Base-by-base conservation (phyloP, 2,113 vertebrate species). In the Perccottus glenii region DNA sequence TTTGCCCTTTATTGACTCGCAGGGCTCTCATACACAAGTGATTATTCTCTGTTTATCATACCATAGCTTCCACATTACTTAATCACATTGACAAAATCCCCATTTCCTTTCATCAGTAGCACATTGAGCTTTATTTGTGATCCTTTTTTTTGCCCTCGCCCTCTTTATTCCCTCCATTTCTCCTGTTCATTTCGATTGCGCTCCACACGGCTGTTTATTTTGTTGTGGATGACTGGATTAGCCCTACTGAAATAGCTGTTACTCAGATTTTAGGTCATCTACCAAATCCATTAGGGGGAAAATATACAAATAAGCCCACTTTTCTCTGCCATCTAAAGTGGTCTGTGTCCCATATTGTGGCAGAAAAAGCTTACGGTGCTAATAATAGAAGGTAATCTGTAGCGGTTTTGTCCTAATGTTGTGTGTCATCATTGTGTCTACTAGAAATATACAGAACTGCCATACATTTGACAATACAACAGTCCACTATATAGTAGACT, bases 71-170 rank as follows among this genome's bases (percentile, higher is more conserved):
- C 67, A 81, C 77, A 86, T 91, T 90, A 89, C 79, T 90, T 90
- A 92, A 92, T 91, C 85, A 90, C 86, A 88, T 91, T 90, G 88
- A 89, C 81, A 85, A 86, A 92, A 92, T 89, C 88, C 89, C 84
- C 82, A 76, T 83, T 85, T 79, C 86, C 83, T 85, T 84, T 91
- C 82, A 89, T 91, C 84, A 84, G 84, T 80, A 79, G 80, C 71
- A 82, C 81, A 75, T 71, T 82, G 73, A 87, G 84, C 82, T 84
- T 78, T 87, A 81, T 88, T 89, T 83, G 80, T 78, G 78, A 83
- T 85, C 83, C 68, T 77, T 81, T 74, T n/a, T 75, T 80, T 77
- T 81, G 77, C 84, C 80, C 82, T 84, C 72, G 49, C 70, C 58
- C 67, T 8, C 74, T 87, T 85, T 70, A 70, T 80, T 77, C 78